phyloP scores from a whole-genome alignment of 1,140 invertebrate genomes.

The Heliconius melpomene region DNA sequence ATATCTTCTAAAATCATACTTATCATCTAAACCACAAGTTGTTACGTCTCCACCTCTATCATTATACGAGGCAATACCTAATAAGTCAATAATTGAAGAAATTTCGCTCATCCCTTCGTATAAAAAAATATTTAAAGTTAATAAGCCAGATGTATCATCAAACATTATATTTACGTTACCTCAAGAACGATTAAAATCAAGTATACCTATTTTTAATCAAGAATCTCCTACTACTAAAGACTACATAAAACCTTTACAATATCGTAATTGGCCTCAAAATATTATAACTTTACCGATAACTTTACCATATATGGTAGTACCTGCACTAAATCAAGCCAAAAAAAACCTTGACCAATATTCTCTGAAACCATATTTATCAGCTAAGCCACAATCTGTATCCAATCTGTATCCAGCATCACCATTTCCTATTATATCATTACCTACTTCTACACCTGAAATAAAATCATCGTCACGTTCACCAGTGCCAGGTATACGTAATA shows the following conservation, averaged over 20 bases:
- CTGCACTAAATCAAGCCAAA: not conserved
- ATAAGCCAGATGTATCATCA: not conserved
- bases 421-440: not conserved
- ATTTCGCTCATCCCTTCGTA: not conserved
- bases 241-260: no score
- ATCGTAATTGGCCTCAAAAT: not conserved
- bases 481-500: not conserved
- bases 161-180: not conserved
- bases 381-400: not conserved
- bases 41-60: not conserved
- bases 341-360: not conserved
- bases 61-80: not conserved
- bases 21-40: not conserved
- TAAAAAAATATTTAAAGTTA: not conserved
- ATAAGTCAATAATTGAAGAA: not conserved
- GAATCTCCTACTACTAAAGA: not conserved
- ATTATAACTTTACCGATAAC: no score
- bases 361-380: not conserved
- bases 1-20: not conserved
- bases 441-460: not conserved
- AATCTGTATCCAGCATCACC: no score
- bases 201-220: not conserved
- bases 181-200: not conserved
- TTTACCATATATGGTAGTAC: not conserved
- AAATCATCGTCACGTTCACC: no score